Evolutionary conservation across 2,113 vertebrate genomes (phyloP).

Genomic region (Agapornis roseicollis): DNA sequence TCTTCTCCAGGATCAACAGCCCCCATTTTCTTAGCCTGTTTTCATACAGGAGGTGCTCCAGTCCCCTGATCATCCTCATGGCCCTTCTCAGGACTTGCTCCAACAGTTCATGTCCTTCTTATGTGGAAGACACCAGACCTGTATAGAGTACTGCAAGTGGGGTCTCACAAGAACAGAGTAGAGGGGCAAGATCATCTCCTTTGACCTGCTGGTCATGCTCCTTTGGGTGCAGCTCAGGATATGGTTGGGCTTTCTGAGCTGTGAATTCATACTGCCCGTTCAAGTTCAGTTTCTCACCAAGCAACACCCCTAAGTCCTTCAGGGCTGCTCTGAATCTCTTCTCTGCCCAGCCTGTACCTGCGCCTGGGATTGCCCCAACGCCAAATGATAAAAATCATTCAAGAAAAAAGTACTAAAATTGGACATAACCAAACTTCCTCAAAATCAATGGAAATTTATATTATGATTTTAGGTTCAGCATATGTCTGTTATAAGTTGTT

Average conservation of each 20-base stretch:
- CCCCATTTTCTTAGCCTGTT: background rate
- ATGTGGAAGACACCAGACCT: background rate
- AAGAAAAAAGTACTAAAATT: background rate
- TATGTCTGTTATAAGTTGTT: background rate
- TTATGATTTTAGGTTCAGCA: background rate
- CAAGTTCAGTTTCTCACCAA: background rate
- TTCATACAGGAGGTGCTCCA: background rate
- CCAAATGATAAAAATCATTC: background rate
- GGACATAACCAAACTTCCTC: background rate
- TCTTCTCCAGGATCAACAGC: background rate
- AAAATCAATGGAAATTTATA: background rate
- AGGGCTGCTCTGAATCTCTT: background rate
- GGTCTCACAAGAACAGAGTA: background rate
- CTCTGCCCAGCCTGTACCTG: background rate
- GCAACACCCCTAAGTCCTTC: background rate
- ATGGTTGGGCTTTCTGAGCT: background rate
- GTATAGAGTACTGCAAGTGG: background rate
- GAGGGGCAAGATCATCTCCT: background rate
- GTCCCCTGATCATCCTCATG: background rate
- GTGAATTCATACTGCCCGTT: background rate
- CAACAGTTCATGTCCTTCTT: background rate
- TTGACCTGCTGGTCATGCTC: background rate
- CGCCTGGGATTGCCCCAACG: background rate
- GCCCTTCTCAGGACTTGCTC: background rate
- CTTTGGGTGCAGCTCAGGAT: background rate